Evolutionary conservation across 2,888 invertebrate species (phyloP), one percentile per base, ranked within the genome.

Genomic region (Chirona hameri): DNA sequence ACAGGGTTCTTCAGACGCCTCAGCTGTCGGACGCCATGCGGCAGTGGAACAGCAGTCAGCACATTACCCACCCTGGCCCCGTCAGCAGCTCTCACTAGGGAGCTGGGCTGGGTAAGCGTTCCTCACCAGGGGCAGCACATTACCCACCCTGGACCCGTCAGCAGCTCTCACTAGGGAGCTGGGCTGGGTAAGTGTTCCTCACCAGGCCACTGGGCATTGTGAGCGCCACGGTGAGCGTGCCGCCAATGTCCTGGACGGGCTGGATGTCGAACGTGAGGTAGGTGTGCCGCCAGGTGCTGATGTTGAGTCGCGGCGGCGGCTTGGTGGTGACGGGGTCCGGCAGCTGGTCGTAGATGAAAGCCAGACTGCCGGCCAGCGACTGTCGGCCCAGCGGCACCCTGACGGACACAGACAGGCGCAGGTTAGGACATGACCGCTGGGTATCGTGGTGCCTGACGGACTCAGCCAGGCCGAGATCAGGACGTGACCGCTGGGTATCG

Each of bases 171-270:
- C 39, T 7, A 39, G 39, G 39, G 4, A 2, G 39, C 39, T 39
- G 39, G 39, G 39, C 39, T 39, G 39, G 39, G 39, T 39, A 2
- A 39, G 39, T 39, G 39, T 21, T 55, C 83, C 84, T 84, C 82
- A 86, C 91, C 85, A 89, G 86, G 85, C 89, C 91, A 87, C 91
- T 91, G 85, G 93, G 90, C 86, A 95, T 89, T 82, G 93, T 93
- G 0, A 94, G 89, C 82, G 93, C 93, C 85, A 94, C 90, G 0
- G 92, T 91, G 31, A 95, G 87, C 3, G 93, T 95, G 0, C 96
- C 96, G 0, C 96, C 96, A 57, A 93, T 92, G 86, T 96, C 96
- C 83, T 91, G 89, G 46, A 93, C 91, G 83, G 92, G 91, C 65
- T 92, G 91, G 21, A 96, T 89, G 83, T 91, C 90, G 87, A 95